A percentile compares a stretch with the other conserved stretches of the same genome.
Evolutionary conservation across 2,888 invertebrate genomes (phyloP).

Genomic region (Diarsia rubi): DNA sequence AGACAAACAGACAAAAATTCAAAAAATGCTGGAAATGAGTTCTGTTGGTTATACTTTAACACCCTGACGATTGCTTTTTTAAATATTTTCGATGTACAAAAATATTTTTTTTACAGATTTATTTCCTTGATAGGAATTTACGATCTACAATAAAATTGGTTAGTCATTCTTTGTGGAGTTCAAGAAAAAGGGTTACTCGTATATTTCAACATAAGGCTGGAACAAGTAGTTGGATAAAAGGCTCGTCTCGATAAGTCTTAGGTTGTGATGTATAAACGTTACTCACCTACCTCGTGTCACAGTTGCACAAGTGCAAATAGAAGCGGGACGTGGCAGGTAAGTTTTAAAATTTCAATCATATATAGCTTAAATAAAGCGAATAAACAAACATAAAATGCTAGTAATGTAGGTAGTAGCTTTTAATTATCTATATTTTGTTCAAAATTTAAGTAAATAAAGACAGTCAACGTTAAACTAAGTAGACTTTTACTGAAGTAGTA

Average conservation of each 20-base stretch:
- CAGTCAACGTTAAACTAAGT: background rate
- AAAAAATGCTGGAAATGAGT: too few species aligned
- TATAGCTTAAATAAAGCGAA: background rate
- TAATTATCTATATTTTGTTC: background rate
- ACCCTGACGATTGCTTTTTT: too few species aligned
- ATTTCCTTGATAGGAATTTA: conserved; percentile 39
- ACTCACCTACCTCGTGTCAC: background rate
- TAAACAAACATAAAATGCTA: background rate
- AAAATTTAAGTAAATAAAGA: background rate
- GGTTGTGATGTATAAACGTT: background rate
- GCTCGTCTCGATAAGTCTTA: background rate
- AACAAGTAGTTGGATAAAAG: conserved; percentile 4
- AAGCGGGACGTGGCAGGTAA: background rate
- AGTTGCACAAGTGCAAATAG: background rate
- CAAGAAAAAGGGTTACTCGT: conserved; percentile 19
- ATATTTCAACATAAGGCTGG: conserved; percentile 11
- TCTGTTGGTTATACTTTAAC: too few species aligned
- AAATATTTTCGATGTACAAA: too few species aligned
- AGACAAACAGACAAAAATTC: too few species aligned
- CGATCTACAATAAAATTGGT: conserved; percentile 30
- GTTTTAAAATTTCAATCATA: background rate
- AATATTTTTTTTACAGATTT: too few species aligned
- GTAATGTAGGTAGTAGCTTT: background rate
- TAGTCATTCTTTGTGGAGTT: background rate
- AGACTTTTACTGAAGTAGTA: too few species aligned